Conservation (phyloP, 2,888 invertebrate species). For the Horisme vitalbata region DNA sequence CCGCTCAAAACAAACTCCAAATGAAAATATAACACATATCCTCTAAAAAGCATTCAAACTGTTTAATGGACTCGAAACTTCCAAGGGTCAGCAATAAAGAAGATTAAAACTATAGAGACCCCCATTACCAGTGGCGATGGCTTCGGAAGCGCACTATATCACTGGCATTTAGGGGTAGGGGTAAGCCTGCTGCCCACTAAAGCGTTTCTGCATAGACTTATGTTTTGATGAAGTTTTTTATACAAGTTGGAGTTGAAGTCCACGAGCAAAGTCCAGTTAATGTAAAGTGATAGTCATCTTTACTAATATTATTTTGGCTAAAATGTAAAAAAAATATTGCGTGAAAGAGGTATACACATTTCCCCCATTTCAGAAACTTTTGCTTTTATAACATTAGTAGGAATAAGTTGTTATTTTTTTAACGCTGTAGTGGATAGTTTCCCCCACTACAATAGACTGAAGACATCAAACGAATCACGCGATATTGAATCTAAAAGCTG, state of each 20-base stretch:
- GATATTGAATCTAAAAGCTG: conserved; percentile 2
- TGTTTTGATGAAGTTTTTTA: too few species aligned
- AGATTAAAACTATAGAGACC: conserved; percentile 73
- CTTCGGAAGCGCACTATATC: conserved; percentile 62
- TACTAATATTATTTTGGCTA: too few species aligned
- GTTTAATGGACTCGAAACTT: conserved; percentile 51
- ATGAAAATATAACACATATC: conserved; percentile 24
- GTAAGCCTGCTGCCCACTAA: conserved; percentile 3
- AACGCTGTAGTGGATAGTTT: neutral
- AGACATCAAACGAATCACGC: neutral
- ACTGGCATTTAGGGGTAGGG: conserved; percentile 35
- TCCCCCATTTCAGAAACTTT: too few species aligned
- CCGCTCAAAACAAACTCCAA: conserved; percentile 6
- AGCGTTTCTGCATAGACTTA: neutral
- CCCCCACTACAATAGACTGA: neutral
- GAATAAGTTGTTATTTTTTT: too few species aligned
- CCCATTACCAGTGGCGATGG: conserved; percentile 59
- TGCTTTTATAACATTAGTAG: too few species aligned
- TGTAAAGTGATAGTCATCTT: too few species aligned
- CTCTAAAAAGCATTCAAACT: conserved; percentile 38
- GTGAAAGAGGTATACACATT: too few species aligned
- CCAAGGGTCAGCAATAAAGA: conserved; percentile 72
- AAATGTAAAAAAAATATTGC: too few species aligned
- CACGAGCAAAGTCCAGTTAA: too few species aligned
- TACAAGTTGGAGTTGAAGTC: too few species aligned